phyloP scores from a whole-genome alignment of 2,888 invertebrate species.

The Tolmerus cingulatus region DNA sequence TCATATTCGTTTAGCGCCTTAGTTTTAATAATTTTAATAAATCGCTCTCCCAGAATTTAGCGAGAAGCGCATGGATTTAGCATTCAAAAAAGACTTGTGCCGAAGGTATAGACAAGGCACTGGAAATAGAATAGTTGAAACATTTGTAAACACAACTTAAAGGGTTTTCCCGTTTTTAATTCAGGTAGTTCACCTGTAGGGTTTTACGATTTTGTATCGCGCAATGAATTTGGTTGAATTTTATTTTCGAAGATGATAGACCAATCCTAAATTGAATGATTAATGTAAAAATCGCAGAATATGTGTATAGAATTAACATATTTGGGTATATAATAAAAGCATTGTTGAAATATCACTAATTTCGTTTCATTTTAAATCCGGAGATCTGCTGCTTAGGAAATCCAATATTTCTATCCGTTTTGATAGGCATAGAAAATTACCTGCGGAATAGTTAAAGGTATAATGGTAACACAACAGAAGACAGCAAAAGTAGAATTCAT shows the following conservation, averaged over 20 bases:
- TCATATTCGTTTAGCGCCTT: not conserved
- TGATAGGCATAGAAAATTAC: too few species aligned
- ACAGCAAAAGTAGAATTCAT: too few species aligned
- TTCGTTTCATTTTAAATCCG: not conserved
- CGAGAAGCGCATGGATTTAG: not conserved
- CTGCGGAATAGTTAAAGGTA: too few species aligned
- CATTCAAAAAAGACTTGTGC: constrained; percentile 12
- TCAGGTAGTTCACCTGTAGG: not conserved
- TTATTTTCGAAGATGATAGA: not conserved
- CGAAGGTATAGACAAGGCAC: not conserved
- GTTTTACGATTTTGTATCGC: constrained; percentile 13
- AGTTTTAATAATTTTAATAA: not conserved
- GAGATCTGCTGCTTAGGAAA: not conserved
- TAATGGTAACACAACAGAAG: too few species aligned
- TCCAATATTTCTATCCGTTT: too few species aligned
- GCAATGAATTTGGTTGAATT: not conserved
- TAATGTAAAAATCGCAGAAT: constrained; percentile 18
- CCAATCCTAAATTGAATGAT: constrained; percentile 24
- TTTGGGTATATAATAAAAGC: constrained; percentile 41
- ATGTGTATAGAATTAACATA: constrained; percentile 25
- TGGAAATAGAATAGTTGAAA: not conserved
- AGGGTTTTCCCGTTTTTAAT: not conserved
- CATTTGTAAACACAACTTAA: not conserved
- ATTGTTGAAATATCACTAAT: constrained; percentile 30
- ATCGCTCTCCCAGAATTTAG: not conserved